Conservation (phyloP, 2,888 invertebrate genomes). For the Eudemis profundana region DNA sequence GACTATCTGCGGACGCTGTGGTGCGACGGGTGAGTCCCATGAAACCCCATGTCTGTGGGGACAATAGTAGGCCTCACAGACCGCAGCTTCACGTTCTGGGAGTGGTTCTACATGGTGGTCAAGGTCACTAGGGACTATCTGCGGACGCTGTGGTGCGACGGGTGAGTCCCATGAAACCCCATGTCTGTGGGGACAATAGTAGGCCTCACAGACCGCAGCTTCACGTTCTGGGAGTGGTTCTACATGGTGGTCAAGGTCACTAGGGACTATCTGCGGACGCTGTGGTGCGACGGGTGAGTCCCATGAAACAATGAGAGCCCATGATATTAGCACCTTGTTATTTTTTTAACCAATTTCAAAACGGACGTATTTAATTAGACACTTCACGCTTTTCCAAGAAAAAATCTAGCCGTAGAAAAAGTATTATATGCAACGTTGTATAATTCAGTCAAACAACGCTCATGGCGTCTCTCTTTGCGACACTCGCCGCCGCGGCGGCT, state of each 20-base stretch:
- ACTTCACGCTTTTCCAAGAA: too few species aligned
- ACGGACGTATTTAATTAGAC: too few species aligned
- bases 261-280: conserved; percentile 94
- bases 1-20: conserved; percentile 96
- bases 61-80: conserved; percentile 96
- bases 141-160: conserved; percentile 88
- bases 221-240: conserved; percentile 99
- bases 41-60: conserved; percentile 55
- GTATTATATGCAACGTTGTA: too few species aligned
- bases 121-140: conserved; percentile 98
- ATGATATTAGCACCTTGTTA: too few species aligned
- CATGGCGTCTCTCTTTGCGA: too few species aligned
- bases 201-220: conserved; percentile 95
- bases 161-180: conserved; percentile 79
- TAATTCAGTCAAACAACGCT: too few species aligned
- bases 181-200: conserved; percentile 90
- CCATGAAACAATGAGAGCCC: too few species aligned
- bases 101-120: conserved; percentile 99
- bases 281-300: conserved; percentile 96
- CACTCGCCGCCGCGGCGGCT: too few species aligned
- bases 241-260: conserved; percentile 99
- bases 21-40: conserved; percentile 91
- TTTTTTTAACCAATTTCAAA: too few species aligned
- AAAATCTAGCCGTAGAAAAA: too few species aligned
- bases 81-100: conserved; percentile 98